Conservation (phyloP, 2,797 vertebrate species). For the Falco berigora region DNA sequence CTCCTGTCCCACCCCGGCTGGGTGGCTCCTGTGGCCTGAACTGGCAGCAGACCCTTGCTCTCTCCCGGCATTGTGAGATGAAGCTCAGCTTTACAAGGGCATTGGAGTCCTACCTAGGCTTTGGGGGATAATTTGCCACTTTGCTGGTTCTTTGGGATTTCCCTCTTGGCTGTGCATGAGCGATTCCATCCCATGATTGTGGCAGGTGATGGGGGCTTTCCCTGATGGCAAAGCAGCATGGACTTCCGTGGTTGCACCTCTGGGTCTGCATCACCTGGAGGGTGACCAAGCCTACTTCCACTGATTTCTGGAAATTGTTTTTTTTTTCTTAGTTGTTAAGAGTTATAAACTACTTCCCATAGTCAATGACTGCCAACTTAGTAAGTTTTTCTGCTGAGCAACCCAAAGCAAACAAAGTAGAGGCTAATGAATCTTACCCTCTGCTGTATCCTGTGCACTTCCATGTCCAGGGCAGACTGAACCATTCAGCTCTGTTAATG, state of each 20-base stretch:
- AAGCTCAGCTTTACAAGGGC: background rate
- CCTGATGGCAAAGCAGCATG: background rate
- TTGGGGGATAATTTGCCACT: background rate
- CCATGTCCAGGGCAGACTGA: background rate
- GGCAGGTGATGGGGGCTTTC: background rate
- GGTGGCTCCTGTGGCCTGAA: background rate
- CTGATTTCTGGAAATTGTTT: background rate
- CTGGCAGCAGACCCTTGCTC: background rate
- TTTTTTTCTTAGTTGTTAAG: background rate
- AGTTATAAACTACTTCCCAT: background rate
- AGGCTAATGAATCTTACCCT: too few relatives aligned
- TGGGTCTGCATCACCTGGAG: background rate
- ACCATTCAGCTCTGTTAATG: background rate
- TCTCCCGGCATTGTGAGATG: rapidly evolving
- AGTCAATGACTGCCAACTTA: background rate
- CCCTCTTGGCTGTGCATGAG: background rate
- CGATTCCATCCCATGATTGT: too few relatives aligned
- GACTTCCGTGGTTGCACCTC: background rate
- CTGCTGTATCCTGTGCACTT: rapidly evolving
- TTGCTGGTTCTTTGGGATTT: background rate
- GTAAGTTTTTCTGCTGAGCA: background rate
- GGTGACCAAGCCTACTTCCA: background rate
- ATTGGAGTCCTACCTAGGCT: background rate
- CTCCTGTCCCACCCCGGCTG: rapidly evolving
- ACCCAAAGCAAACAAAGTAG: background rate